Percentiles rank a stretch among this genome's conserved stretches.
These are phyloP conservation scores for Drosophila simulans DNA, from an alignment of 1,140 invertebrate species.

Conservation along the genomic window DNA sequence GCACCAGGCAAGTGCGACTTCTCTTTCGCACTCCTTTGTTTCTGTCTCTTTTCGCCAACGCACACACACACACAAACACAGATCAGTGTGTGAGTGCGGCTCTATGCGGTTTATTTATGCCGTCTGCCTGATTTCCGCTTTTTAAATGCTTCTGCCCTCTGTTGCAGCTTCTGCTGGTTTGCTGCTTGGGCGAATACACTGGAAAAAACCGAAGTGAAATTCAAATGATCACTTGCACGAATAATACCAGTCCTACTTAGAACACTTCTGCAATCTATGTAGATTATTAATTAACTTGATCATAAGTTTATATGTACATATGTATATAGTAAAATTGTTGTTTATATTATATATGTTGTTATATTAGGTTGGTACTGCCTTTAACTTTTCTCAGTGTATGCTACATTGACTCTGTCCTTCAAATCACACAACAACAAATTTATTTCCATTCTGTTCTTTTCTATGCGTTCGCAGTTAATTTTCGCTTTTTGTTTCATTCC, in stretches of 20 bases:
- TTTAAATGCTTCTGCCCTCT: conserved; percentile 70
- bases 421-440: conserved; percentile 54
- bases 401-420: conserved; percentile 54
- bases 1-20: conserved; percentile 25
- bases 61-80: conserved; percentile 23
- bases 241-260: no score
- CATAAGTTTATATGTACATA: no score
- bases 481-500: conserved; percentile 20
- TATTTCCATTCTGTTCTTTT: conserved; percentile 62
- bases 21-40: conserved; percentile 14
- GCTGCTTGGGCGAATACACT: conserved; percentile 12
- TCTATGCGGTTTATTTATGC: conserved; percentile 70
- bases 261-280: no score
- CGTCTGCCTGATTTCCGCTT: conserved; percentile 80
- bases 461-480: conserved; percentile 45
- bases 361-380: no score
- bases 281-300: no score
- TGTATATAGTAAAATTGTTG: no score
- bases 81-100: conserved; percentile 15
- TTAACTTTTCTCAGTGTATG: conserved; percentile 16
- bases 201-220: background rate
- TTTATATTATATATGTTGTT: no score
- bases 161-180: conserved; percentile 18
- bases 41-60: background rate
- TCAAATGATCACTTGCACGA: no score